Evolutionary conservation across 2,797 vertebrate species (phyloP).

Genomic region (Melopsittacus undulatus): DNA sequence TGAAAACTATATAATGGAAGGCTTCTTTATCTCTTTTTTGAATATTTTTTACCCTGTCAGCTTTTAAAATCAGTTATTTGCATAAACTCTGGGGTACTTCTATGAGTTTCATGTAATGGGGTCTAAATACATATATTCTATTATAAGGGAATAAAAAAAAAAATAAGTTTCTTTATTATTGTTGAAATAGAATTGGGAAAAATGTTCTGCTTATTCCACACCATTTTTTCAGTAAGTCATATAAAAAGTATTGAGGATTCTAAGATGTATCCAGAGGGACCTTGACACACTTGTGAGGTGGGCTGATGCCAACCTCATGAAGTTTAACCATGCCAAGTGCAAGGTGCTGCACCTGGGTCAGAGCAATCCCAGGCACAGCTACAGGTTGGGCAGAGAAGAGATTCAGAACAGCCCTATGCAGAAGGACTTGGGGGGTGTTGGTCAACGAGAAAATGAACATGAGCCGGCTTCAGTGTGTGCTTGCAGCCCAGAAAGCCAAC

Average conservation of each 20-base stretch:
- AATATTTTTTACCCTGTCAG: not conserved
- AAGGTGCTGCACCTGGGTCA: too few species aligned
- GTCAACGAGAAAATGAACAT: too few species aligned
- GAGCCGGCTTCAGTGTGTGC: too few species aligned
- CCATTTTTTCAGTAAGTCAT: not conserved
- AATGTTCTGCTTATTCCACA: not conserved
- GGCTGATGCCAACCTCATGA: too few species aligned
- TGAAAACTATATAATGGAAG: not conserved
- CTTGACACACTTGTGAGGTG: too few species aligned
- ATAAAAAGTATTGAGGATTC: not conserved
- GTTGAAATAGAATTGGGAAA: not conserved
- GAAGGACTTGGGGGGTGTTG: too few species aligned
- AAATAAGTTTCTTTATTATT: not conserved
- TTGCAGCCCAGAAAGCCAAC: too few species aligned
- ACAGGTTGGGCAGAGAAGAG: too few species aligned
- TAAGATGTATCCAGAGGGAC: not conserved
- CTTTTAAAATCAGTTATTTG: not conserved
- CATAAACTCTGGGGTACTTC: not conserved
- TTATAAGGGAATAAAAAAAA: not conserved
- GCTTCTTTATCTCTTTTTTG: not conserved
- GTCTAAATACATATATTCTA: not conserved
- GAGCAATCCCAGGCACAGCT: too few species aligned
- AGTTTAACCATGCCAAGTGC: too few species aligned
- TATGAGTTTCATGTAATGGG: not conserved
- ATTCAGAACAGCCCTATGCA: too few species aligned